Evolutionary conservation across 2,113 vertebrate genomes (phyloP).

Genomic region (Prolemur simus): DNA sequence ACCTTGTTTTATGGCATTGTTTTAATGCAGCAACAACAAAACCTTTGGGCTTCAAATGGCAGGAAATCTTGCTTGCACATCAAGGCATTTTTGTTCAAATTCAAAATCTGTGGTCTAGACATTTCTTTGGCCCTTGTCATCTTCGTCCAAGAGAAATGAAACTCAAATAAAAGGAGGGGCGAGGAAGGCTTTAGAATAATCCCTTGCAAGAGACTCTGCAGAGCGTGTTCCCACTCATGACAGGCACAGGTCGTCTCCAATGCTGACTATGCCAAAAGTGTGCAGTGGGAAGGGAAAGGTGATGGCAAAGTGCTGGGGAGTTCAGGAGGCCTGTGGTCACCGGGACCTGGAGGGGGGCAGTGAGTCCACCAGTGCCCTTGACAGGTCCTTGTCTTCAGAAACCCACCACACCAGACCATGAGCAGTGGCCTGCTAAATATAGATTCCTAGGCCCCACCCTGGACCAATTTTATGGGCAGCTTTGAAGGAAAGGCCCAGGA

Average conservation of each 20-base stretch:
- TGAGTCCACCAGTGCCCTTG: no score
- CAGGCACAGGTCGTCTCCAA: background rate
- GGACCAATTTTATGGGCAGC: background rate
- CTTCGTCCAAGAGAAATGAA: background rate
- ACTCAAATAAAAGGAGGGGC: background rate
- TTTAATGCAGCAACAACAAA: background rate
- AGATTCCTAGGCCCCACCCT: background rate
- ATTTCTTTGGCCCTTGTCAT: conserved; percentile 36
- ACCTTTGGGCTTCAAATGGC: background rate
- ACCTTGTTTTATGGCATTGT: background rate
- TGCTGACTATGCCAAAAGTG: no score
- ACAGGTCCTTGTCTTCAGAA: background rate
- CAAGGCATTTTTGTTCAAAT: conserved; percentile 16
- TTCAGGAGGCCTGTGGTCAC: background rate
- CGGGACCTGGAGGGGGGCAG: accelerated
- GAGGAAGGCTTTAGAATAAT: background rate
- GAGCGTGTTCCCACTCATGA: accelerated
- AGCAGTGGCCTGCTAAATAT: background rate
- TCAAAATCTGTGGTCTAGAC: conserved; percentile 36
- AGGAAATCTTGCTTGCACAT: conserved; percentile 25
- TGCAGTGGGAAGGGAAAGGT: background rate
- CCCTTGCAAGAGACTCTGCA: background rate
- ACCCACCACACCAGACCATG: background rate
- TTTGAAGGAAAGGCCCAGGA: background rate
- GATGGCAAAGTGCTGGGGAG: background rate